Conservation (phyloP, 2,888 invertebrate species). For the Resseliella maxima region DNA sequence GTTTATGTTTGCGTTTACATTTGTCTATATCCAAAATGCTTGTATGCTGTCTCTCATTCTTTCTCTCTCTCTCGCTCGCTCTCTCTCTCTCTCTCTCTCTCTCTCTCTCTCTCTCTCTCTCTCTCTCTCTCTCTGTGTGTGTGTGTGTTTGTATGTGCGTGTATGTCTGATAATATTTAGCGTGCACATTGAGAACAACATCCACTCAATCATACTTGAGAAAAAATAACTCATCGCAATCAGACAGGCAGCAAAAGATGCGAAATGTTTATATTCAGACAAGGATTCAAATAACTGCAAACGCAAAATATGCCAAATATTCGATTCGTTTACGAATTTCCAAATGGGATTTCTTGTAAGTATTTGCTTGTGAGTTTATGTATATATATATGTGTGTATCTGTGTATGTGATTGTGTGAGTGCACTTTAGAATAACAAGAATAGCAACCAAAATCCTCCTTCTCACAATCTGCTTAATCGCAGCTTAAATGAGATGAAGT, state of each 20-base stretch:
- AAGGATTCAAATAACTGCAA: not conserved
- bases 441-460: not conserved
- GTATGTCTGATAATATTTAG: not conserved
- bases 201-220: slow-evolving; percentile 29
- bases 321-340: not conserved
- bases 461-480: not conserved
- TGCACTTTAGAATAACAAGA: not conserved
- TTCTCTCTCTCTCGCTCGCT: too few relatives aligned
- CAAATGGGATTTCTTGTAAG: not conserved
- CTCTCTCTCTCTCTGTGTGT: too few relatives aligned
- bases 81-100: too few relatives aligned
- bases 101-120: too few relatives aligned
- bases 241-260: not conserved
- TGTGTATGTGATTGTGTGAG: too few relatives aligned
- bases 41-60: too few relatives aligned
- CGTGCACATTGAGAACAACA: not conserved
- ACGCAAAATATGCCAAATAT: slow-evolving; percentile 1
- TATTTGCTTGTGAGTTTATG: not conserved
- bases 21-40: not conserved
- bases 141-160: too few relatives aligned
- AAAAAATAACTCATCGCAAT: not conserved
- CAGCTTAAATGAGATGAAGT: too few relatives aligned
- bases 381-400: too few relatives aligned
- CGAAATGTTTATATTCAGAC: not conserved
- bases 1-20: not conserved